phyloP scores from a whole-genome alignment of 2,113 vertebrate species.

The Desmodus rotundus region DNA sequence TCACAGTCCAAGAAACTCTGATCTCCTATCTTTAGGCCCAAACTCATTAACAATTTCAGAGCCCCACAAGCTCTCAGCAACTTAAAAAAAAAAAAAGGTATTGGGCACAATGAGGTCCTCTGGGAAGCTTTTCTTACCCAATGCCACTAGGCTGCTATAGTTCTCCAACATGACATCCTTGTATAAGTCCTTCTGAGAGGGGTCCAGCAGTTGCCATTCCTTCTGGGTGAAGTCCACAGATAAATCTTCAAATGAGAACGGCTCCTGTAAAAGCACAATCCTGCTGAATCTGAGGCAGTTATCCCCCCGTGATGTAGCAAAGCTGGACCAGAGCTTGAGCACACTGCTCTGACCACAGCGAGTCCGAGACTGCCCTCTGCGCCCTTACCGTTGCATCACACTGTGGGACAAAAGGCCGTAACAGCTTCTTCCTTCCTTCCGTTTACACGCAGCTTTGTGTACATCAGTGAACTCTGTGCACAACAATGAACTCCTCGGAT shows the following conservation, averaged over 20 bases:
- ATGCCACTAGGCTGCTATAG: conserved; percentile 14
- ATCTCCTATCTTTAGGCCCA: not conserved
- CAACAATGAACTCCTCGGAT: not conserved
- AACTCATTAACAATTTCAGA: not conserved
- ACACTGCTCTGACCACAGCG: not conserved
- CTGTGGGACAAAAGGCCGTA: not conserved
- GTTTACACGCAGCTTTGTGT: not conserved
- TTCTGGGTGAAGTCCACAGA: conserved; percentile 61
- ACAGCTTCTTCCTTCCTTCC: not conserved
- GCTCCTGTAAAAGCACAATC: conserved; percentile 34
- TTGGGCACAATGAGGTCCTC: not conserved
- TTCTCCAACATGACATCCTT: conserved; percentile 70
- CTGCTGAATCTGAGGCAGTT: not conserved
- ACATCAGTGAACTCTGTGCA: too few species aligned
- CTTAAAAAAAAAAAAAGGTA: not conserved
- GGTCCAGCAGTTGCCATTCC: conserved; percentile 61
- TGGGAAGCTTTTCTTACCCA: conserved; percentile 45
- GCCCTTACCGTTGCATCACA: not conserved
- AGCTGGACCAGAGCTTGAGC: too few species aligned
- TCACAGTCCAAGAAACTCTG: not conserved
- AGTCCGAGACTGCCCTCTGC: not conserved
- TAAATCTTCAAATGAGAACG: conserved; percentile 56
- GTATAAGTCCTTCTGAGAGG: conserved; percentile 56
- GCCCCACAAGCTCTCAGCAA: not conserved
- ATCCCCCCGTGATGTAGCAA: rapidly evolving